Conservation (phyloP, 2,113 vertebrate species). For the Procapra przewalskii region DNA sequence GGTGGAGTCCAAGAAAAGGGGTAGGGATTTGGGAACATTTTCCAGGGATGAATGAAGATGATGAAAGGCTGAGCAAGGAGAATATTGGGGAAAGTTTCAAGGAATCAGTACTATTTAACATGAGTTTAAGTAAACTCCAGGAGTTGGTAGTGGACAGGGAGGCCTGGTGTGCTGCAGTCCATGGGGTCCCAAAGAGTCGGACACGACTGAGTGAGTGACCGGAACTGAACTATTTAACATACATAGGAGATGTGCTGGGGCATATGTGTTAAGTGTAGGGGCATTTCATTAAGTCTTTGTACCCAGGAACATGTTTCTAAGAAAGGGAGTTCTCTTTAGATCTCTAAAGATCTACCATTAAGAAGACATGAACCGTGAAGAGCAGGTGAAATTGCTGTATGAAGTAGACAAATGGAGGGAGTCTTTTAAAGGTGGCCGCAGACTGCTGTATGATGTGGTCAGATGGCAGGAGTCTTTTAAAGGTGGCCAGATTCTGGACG, state of each 20-base stretch:
- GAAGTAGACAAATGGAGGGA: not conserved
- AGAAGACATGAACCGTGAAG: fast-evolving
- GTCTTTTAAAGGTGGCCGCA: not conserved
- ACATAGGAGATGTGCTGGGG: not conserved
- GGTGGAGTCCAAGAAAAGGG: not conserved
- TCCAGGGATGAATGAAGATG: not conserved
- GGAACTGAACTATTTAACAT: not conserved
- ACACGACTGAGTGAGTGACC: not conserved
- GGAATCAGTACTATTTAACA: not conserved
- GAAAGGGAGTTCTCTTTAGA: not conserved
- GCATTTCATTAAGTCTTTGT: not conserved
- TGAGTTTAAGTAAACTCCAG: not conserved
- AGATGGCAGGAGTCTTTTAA: not conserved
- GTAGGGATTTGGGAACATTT: not conserved
- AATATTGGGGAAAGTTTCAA: not conserved
- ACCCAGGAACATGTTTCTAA: not conserved
- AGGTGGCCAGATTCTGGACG: not conserved
- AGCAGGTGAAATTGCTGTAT: not conserved
- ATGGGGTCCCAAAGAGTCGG: not conserved
- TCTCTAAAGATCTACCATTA: not conserved
- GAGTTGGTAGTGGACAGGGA: not conserved
- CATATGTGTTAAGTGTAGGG: not conserved
- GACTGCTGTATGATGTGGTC: not conserved
- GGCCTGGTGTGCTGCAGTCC: not conserved
- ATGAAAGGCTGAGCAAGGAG: not conserved